A percentile compares a stretch with the other conserved stretches of the same genome.
Conservation (phyloP, 2,888 invertebrate species). For the Scelioninae gen. 1 region DNA sequence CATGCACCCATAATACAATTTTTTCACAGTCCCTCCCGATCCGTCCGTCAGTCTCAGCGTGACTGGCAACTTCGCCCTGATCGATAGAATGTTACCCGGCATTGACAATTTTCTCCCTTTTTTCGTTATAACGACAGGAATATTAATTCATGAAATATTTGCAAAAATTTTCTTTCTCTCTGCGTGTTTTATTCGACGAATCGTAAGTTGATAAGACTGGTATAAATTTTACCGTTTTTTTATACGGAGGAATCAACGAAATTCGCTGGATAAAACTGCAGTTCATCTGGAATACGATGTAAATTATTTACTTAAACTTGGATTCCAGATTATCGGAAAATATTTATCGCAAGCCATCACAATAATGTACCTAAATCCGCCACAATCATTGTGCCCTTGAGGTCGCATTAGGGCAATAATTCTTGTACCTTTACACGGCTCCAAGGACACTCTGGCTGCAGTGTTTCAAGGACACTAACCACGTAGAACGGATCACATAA, state of each 20-base stretch:
- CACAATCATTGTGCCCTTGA: constrained; percentile 47
- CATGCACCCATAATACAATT: constrained; percentile 57
- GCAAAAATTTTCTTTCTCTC: constrained; percentile 16
- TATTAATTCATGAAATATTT: constrained; percentile 55
- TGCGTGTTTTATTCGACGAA: neutral
- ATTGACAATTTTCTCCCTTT: constrained; percentile 57
- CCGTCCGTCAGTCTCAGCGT: constrained; percentile 39
- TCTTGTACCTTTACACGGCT: constrained; percentile 36
- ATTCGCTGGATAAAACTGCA: neutral
- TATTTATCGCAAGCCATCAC: constrained; percentile 43
- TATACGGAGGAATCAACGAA: constrained; percentile 4
- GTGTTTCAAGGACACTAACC: constrained; percentile 35
- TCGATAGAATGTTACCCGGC: constrained; percentile 60
- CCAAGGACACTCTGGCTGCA: constrained; percentile 49
- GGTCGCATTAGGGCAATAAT: constrained; percentile 57
- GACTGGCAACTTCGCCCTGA: constrained; percentile 58
- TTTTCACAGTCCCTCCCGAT: constrained; percentile 53
- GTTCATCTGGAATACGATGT: constrained; percentile 4
- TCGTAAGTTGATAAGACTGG: constrained; percentile 18
- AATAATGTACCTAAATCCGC: constrained; percentile 46
- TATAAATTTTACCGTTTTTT: constrained; percentile 8
- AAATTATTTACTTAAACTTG: constrained; percentile 37
- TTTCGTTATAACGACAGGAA: constrained; percentile 46
- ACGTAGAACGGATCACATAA: constrained; percentile 33
- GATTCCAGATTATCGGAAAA: constrained; percentile 39